These are phyloP conservation scores for Azemiops feae DNA, from an alignment of 2,113 vertebrate species.

Conservation along the genomic window DNA sequence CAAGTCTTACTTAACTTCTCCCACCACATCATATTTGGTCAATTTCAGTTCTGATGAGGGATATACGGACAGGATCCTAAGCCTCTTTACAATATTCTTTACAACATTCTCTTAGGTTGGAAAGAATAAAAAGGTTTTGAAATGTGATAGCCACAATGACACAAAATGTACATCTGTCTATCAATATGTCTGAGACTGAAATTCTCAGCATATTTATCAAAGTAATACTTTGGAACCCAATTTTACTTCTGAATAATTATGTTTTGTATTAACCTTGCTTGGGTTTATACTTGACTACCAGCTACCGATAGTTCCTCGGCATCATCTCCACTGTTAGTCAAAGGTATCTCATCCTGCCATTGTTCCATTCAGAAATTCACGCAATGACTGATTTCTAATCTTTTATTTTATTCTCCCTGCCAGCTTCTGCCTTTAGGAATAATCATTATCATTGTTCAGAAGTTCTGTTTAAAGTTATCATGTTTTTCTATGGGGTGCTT, in stretches of 20 bases:
- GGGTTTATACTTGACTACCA: neutral
- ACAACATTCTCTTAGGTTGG: neutral
- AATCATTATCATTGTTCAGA: neutral
- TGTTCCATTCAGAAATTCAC: neutral
- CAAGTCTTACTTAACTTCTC: neutral
- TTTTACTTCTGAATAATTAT: neutral
- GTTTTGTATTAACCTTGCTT: neutral
- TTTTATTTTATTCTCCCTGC: neutral
- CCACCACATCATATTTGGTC: neutral
- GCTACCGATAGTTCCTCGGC: neutral
- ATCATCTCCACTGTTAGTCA: neutral
- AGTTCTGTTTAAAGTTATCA: neutral
- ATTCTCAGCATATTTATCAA: neutral
- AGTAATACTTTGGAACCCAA: neutral
- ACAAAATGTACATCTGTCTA: neutral
- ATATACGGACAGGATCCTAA: neutral
- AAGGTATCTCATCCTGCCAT: neutral
- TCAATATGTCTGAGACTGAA: neutral
- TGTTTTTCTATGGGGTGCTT: neutral
- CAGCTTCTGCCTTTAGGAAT: neutral
- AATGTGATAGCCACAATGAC: neutral
- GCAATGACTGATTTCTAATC: neutral
- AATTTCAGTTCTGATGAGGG: neutral
- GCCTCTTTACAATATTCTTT: neutral
- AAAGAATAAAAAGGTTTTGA: neutral